Evolutionary conservation across 2,888 invertebrate genomes (phyloP), one percentile per base, ranked within the genome.

Genomic region (Calameuta idolon): DNA sequence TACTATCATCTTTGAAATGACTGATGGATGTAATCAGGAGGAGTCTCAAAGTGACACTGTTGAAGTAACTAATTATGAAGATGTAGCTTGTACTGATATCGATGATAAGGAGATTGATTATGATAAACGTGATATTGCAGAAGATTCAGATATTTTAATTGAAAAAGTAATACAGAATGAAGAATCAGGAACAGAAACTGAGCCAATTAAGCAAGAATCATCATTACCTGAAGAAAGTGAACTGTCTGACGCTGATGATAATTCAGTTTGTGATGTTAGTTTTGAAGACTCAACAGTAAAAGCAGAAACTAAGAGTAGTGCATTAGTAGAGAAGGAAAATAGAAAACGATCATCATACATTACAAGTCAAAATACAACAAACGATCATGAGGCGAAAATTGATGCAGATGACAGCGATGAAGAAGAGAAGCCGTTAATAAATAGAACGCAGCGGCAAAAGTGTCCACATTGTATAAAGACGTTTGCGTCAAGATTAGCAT

Each of bases 401-500:
- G 73, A 75, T 4, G 69, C 31, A 69, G 34, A 77, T 71, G 80
- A 81, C 34, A 83, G 81, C 31, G 84, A 89, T 31, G 87, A 89
- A 34, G 89, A 87, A 37, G 89, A 89, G 73, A 90, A 85, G 75
- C 87, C 90, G 15, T 77, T 88, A 34, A 88, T 88, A 80, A 79
- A 81, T 2, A 82, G 89, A 81, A 88, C 88, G 9, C 83, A 81
- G 69, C 83, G 88, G 76, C 82, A 86, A 69, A 89, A 87, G 69
- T 89, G 90, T 81, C 76, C 81, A 4, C 83, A 88, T 31, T 90
- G 90, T 77, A 85, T 88, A 40, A 89, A 88, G 77, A 85, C 87
- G 11, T 90, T 90, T 76, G 80, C 82, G 5, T 87, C 87, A 12
- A 84, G 85, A 74, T 73, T 83, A 0, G 84, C 86, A 3, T 79